Evolutionary conservation across 2,113 vertebrate species (phyloP), one percentile per base, ranked within the genome.

Genomic region (Festucalex cinctus): DNA sequence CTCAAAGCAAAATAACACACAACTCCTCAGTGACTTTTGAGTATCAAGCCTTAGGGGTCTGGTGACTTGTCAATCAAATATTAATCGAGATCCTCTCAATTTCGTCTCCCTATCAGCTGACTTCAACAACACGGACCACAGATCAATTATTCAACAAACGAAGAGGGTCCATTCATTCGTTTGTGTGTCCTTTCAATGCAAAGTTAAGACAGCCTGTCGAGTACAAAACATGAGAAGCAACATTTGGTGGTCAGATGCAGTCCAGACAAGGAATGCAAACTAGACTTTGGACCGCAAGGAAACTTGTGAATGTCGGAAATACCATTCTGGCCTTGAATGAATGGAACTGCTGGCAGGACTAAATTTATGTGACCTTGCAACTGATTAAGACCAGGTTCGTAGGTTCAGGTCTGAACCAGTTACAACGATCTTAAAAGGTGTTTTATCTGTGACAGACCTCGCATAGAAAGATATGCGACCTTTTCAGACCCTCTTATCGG

Each of bases 61-160:
- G 2, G 36, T 78, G 64, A 24, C 53, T 54, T 43, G 49, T 63
- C 69, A 54, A 90, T 91, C 73, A 90, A 91, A 90, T 89, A 92
- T 90, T 89, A 73, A 91, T 87, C 62, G 9, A 66, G 28, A 62
- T 53, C 80, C 73, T 91, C 82, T 91, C 86, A 72, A 74, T 89
- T 88, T 88, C 84, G 32, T 62, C 62, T 71, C 58, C 64, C 39
- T 76, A 78, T 81, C 84, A 73, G 62, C 77, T 85, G 81, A 85
- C 86, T 68, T 49, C 68, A 54, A 51, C 66, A 70, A 68, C 49
- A 0, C 39, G 51, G 62, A 44, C 74, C 54, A 68, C 0, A 41
- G 44, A 59, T 83, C 14, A 86, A 83, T 83, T 71, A 87, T 86
- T 80, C 58, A 86, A 28, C 36, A 71, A 10, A 19, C 58, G 46